Conservation (phyloP, 2,888 invertebrate species). For the Caenorhabditis doughertyi region DNA sequence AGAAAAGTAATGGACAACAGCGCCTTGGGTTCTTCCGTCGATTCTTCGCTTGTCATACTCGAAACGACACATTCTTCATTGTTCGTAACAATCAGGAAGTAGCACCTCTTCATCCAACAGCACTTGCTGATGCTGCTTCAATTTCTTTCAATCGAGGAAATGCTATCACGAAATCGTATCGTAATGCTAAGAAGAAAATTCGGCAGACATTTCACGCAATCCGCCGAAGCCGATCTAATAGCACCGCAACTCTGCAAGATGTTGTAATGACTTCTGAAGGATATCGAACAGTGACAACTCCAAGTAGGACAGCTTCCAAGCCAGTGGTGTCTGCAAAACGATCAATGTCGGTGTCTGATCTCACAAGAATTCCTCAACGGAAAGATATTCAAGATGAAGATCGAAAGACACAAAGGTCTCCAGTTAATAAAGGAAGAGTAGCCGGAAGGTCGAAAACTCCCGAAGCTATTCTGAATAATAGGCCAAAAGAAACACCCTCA, state of each 20-base stretch:
- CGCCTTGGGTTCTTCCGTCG: slow-evolving; percentile 64
- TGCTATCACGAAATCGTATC: slow-evolving; percentile 44
- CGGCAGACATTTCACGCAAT: slow-evolving; percentile 55
- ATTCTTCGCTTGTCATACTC: slow-evolving; percentile 68
- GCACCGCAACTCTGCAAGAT: slow-evolving; percentile 30
- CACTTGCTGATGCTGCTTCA: slow-evolving; percentile 38
- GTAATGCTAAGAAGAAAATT: slow-evolving; percentile 59
- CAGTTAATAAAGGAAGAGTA: slow-evolving; percentile 22
- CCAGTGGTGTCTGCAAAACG: slow-evolving; percentile 23
- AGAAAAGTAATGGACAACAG: slow-evolving; percentile 52
- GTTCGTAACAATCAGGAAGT: slow-evolving; percentile 15
- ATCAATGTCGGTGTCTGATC: slow-evolving; percentile 51
- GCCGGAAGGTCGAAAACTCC: slow-evolving; percentile 42
- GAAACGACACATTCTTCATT: slow-evolving; percentile 58
- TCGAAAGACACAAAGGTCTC: slow-evolving; percentile 6
- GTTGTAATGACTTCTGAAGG: slow-evolving; percentile 63
- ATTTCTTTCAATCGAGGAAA: slow-evolving; percentile 52
- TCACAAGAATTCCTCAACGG: slow-evolving; percentile 25
- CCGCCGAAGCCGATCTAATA: slow-evolving; percentile 37
- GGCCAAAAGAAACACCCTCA: neutral
- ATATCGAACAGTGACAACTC: slow-evolving; percentile 39
- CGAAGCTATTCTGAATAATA: slow-evolving; percentile 11
- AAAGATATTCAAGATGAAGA: slow-evolving; percentile 40
- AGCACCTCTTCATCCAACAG: slow-evolving; percentile 17
- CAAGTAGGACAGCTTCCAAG: slow-evolving; percentile 19